Evolutionary conservation across 2,113 vertebrate species (phyloP).

Genomic region (Taxidea taxus): DNA sequence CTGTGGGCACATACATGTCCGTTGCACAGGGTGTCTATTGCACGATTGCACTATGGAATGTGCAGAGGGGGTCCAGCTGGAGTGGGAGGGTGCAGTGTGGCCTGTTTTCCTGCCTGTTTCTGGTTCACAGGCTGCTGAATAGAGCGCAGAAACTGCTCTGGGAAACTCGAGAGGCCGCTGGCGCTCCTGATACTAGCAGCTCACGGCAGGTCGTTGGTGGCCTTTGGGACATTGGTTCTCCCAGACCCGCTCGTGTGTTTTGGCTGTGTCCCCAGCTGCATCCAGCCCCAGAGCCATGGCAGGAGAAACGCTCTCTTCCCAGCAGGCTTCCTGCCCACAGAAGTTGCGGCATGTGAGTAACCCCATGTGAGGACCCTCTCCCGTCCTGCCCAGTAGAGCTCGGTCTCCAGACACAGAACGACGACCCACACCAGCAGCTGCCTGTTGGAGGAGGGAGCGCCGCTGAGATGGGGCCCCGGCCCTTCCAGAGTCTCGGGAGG

Average conservation of each 20-base stretch:
- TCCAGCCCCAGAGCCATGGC: rapidly evolving
- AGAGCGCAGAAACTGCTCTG: rapidly evolving
- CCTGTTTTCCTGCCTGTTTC: neutral
- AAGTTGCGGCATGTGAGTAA: rapidly evolving
- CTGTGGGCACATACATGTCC: rapidly evolving
- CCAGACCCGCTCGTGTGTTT: rapidly evolving
- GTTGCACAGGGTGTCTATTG: rapidly evolving
- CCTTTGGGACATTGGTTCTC: neutral
- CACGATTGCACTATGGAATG: rapidly evolving
- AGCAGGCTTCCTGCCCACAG: neutral
- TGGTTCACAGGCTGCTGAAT: neutral
- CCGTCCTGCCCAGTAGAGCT: neutral
- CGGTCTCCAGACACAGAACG: neutral
- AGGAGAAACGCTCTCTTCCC: rapidly evolving
- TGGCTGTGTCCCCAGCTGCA: rapidly evolving
- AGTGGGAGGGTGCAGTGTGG: rapidly evolving
- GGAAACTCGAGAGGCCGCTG: neutral
- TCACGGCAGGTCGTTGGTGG: rapidly evolving
- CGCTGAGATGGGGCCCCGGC: rapidly evolving
- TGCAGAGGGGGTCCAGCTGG: rapidly evolving
- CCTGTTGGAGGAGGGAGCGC: rapidly evolving
- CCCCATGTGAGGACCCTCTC: neutral
- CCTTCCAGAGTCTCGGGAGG: rapidly evolving
- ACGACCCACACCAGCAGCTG: rapidly evolving
- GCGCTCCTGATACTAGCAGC: neutral